Base-by-base conservation (phyloP, 2,888 invertebrate genomes). In the Ophonus ardosiacus region DNA sequence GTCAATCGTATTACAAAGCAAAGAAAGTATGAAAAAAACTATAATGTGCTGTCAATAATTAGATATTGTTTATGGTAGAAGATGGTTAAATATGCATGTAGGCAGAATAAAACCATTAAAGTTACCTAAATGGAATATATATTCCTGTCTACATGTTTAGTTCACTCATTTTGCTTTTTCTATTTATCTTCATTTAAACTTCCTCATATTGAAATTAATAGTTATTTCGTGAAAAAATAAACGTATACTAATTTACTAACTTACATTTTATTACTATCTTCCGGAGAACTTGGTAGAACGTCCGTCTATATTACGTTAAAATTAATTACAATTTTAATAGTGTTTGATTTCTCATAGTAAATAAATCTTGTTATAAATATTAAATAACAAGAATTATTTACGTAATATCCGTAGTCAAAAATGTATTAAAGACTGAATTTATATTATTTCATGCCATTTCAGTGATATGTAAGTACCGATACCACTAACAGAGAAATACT, bases 381-480 rank as follows among this genome's bases (percentile, higher is more conserved):
- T 40, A 38, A 15, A 65, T 81, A 68, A 68, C 81, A 68, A 65
- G 65, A 81, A 5, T 81, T 65, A 18, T 81, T 61, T 59, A 61
- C 80, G 31, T 31, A 31, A 80, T n/a, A 38, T 74, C 38, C 17
- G 7, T 21, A 80, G 61, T 43, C 80, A 59, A 61, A 59, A 83
- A 76, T 74, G 10, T 57, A 18, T 83, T 74, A 83, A 83, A 59
- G 21, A 61, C 0, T 61, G 61, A 57, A 61, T 80, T 84, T 84
- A 84, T 84, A 78, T 83, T 63, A 78, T 78, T 84, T 80, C 84
- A 84, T 84, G 84, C 84, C 18, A 84, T 84, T 84, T 61, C 84
- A 84, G 84, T 84, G 84, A 84, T 78, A 84, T 84, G 84, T 84
- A 84, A 84, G 84, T 84, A 84, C 74, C 51, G 8, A 15, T 18